Conservation (phyloP, 1,140 invertebrate genomes). For the Camponotus vicinus region DNA sequence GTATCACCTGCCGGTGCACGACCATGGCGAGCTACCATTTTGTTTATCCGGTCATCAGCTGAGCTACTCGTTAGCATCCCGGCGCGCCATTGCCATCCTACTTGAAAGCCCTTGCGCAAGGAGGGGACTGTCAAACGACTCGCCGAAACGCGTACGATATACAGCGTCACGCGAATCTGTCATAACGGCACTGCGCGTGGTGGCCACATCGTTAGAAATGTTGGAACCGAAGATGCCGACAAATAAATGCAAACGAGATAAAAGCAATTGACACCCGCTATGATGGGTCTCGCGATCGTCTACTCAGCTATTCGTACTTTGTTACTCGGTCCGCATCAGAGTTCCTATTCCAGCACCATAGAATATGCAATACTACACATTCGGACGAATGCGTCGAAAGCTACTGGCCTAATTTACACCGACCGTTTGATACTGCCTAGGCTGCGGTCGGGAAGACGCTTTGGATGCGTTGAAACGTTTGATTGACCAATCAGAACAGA, state of each 20-base stretch:
- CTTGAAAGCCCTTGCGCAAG: conserved; percentile 38
- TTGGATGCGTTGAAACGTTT: too few species aligned
- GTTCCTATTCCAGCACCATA: conserved; percentile 36
- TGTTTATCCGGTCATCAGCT: conserved; percentile 76
- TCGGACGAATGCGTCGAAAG: not conserved
- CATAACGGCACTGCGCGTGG: conserved; percentile 65
- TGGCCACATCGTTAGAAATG: not conserved
- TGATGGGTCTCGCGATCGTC: not conserved
- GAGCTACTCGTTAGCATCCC: conserved; percentile 65
- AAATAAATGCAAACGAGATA: not conserved
- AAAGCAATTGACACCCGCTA: conserved; percentile 16
- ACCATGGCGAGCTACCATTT: conserved; percentile 74
- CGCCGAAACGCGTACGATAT: conserved; percentile 70
- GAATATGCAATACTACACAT: not conserved
- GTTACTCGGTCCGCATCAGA: conserved; percentile 1
- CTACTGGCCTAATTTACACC: too few species aligned
- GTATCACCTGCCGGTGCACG: conserved; percentile 65
- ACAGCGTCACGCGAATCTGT: conserved; percentile 57
- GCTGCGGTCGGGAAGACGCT: too few species aligned
- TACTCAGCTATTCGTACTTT: conserved; percentile 18
- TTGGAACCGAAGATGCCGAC: not conserved
- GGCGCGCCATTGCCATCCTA: conserved; percentile 64
- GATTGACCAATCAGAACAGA: too few species aligned
- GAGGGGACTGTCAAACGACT: conserved; percentile 42
- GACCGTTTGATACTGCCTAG: too few species aligned